Conservation (phyloP, 2,888 invertebrate species). For the Cantharis nigra region DNA sequence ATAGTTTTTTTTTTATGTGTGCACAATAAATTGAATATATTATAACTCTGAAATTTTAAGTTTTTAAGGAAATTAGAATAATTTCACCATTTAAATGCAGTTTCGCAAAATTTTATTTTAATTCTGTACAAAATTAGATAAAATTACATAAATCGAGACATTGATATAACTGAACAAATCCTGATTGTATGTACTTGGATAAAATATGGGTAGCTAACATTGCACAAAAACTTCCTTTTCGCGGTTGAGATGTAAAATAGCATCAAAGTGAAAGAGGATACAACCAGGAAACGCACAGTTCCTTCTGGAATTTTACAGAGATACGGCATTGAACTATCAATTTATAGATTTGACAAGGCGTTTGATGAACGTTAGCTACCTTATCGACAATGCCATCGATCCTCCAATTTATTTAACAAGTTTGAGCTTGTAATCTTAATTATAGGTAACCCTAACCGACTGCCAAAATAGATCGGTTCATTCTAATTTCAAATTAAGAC, state of each 20-base stretch:
- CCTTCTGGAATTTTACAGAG: neutral
- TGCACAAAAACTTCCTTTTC: neutral
- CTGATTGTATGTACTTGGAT: neutral
- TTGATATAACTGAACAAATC: neutral
- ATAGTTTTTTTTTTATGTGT: neutral
- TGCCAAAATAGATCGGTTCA: no score
- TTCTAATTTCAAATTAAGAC: neutral
- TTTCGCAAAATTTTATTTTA: neutral
- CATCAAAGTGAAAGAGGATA: neutral
- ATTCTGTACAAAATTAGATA: neutral
- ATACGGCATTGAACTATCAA: neutral
- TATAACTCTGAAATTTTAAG: neutral
- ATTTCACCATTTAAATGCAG: neutral
- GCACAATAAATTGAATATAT: neutral
- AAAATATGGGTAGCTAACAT: neutral
- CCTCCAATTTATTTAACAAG: neutral
- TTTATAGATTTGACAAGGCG: neutral
- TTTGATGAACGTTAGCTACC: neutral
- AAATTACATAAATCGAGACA: neutral
- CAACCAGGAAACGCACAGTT: neutral
- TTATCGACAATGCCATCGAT: neutral
- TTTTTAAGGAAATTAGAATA: neutral
- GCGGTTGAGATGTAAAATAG: neutral
- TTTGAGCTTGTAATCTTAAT: neutral
- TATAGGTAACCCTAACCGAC: neutral